Evolutionary conservation across 2,797 vertebrate species (phyloP), one percentile per base, ranked within the genome.

Genomic region (Manis pentadactyla): DNA sequence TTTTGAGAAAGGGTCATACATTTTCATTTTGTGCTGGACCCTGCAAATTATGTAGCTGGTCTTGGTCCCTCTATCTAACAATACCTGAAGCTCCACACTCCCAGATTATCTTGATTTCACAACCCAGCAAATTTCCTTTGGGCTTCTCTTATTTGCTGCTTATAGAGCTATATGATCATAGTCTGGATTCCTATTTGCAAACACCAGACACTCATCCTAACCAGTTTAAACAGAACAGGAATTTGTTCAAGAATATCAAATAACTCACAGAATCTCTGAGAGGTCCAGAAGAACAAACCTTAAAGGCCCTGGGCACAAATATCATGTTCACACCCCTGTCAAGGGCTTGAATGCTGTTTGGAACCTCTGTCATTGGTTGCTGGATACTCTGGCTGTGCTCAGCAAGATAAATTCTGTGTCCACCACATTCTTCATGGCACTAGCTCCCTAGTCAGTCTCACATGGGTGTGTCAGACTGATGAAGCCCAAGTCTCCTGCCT

Each of bases 311-410:
- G 29, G 39, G 66, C 55, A 68, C 25, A 64, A 34, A 69, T 29
- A 46, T 4, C 5, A 4, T 2, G 12, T 39, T 82, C 49, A 18
- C 0, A 0, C 34, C 55, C 39, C 42, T 2, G 34, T 37, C 11
- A 1, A 21, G 29, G 21, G 49, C 61, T 39, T 5, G 68, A 27
- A 42, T 18, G 61, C 21, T 15, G 2, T n/a, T 39, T 83, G 46
- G 55, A 59, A 73, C 49, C 63, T 89, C 39, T 4, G 46, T 49
- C 57, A 9, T 64, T 15, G 53, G 77, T 9, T 37, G 34, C 85
- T 31, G 29, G 53, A 42, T 4, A 55, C 23, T 31, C 51, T 21
- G 66, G 59, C 66, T 51, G 0, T 7, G 9, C 27, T 34, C 34
- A 37, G 69, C 59, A 81, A 42, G 37, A 83, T 3, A 57, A 46